These are phyloP conservation scores for Mobula birostris DNA, from an alignment of 2,113 vertebrate genomes.

Conservation along the genomic window DNA sequence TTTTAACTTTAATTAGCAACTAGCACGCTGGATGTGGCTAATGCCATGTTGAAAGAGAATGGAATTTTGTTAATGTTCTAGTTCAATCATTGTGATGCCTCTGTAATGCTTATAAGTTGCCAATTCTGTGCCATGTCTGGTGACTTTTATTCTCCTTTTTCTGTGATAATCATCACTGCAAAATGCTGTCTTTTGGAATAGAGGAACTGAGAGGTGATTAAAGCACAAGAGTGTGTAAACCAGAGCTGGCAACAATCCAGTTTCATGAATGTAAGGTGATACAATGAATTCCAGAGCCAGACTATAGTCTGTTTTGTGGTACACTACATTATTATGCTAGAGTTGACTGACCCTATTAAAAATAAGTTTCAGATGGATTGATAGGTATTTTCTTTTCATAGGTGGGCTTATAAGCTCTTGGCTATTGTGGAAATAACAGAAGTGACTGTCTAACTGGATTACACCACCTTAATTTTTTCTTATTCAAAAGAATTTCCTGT, in stretches of 20 bases:
- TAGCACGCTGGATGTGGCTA: background rate
- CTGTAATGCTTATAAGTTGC: background rate
- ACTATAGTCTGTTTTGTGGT: background rate
- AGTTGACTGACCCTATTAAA: background rate
- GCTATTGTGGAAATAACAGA: background rate
- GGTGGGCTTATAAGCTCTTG: background rate
- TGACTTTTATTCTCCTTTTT: conserved; percentile 18
- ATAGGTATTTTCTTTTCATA: background rate
- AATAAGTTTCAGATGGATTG: background rate
- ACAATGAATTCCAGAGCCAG: background rate
- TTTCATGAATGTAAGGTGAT: background rate
- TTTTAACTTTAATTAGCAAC: background rate
- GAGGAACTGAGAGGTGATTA: background rate
- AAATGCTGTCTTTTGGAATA: background rate
- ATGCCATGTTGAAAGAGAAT: background rate
- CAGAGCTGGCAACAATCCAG: background rate
- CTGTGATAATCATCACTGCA: background rate
- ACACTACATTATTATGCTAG: background rate
- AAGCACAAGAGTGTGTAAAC: background rate
- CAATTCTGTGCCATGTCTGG: background rate
- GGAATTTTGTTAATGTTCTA: background rate
- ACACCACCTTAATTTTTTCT: background rate
- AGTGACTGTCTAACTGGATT: background rate
- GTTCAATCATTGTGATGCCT: background rate
- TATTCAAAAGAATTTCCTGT: background rate